Conservation (phyloP, 1,140 invertebrate species). For the Cylas formicarius region DNA sequence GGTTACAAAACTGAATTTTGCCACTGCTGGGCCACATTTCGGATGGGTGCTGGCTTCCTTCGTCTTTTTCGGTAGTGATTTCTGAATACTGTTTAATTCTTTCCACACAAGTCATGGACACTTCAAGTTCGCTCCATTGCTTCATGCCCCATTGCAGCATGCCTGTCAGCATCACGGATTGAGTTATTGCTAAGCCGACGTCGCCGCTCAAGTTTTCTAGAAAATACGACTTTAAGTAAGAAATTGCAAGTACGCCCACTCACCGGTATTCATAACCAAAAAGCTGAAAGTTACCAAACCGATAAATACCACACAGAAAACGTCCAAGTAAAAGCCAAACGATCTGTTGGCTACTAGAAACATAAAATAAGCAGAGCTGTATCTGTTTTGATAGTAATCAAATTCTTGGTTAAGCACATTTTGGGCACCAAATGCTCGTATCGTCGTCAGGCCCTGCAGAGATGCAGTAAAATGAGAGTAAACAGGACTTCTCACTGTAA, state of each 20-base stretch:
- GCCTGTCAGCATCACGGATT: slow-evolving; percentile 63
- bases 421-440: slow-evolving; percentile 74
- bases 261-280: too few relatives aligned
- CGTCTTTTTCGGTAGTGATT: slow-evolving; percentile 56
- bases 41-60: slow-evolving; percentile 54
- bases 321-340: slow-evolving; percentile 15
- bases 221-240: too few relatives aligned
- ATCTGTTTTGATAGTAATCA: slow-evolving; percentile 29
- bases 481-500: slow-evolving; percentile 65
- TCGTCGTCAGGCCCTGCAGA: slow-evolving; percentile 79
- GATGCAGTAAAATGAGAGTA: slow-evolving; percentile 83
- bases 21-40: slow-evolving; percentile 33
- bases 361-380: slow-evolving; percentile 15
- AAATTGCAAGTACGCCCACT: too few relatives aligned
- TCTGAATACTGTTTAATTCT: slow-evolving; percentile 60
- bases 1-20: slow-evolving; percentile 39
- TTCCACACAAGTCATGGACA: slow-evolving; percentile 77
- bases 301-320: too few relatives aligned
- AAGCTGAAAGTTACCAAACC: too few relatives aligned
- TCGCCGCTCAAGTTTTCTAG: slow-evolving; percentile 44
- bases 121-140: slow-evolving; percentile 74
- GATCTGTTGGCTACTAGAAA: slow-evolving; percentile 9
- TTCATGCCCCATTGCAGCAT: slow-evolving; percentile 79
- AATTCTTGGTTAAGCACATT: slow-evolving; percentile 47
- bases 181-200: slow-evolving; percentile 71